A percentile compares a stretch with the other conserved stretches of the same genome.
Conservation (phyloP, 2,113 vertebrate genomes). For the Sceloporus undulatus region DNA sequence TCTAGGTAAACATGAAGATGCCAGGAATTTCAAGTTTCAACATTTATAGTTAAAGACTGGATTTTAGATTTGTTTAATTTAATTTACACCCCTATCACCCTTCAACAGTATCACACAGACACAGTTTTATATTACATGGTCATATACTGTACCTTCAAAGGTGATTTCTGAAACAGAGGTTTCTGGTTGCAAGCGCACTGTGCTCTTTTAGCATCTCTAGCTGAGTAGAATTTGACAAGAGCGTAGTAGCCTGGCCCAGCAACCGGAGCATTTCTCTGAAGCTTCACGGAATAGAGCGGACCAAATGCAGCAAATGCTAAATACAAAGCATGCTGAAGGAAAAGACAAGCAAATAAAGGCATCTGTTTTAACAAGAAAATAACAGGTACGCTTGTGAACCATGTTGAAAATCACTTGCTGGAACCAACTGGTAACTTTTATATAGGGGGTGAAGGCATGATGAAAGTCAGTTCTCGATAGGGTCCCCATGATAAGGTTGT, state of each 20-base stretch:
- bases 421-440: not conserved
- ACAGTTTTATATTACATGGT: not conserved
- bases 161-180: slow-evolving; percentile 77
- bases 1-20: no score
- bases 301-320: slow-evolving; percentile 80
- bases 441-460: not conserved
- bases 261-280: slow-evolving; percentile 71
- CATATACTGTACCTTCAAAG: slow-evolving; percentile 78
- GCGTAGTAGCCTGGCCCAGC: slow-evolving; percentile 78
- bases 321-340: slow-evolving; percentile 71
- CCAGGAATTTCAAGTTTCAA: no score
- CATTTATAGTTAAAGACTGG: no score
- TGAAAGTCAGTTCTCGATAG: not conserved
- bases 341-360: not conserved
- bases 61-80: no score
- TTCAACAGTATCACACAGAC: no score
- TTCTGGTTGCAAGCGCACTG: slow-evolving; percentile 71
- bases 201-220: slow-evolving; percentile 78
- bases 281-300: slow-evolving; percentile 80
- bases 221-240: slow-evolving; percentile 83
- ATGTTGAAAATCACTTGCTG: not conserved
- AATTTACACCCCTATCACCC: no score
- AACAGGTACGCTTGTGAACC: not conserved
- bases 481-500: not conserved
- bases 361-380: not conserved